Conservation (phyloP, 2,888 invertebrate genomes). For the Dynastes hyllus region DNA sequence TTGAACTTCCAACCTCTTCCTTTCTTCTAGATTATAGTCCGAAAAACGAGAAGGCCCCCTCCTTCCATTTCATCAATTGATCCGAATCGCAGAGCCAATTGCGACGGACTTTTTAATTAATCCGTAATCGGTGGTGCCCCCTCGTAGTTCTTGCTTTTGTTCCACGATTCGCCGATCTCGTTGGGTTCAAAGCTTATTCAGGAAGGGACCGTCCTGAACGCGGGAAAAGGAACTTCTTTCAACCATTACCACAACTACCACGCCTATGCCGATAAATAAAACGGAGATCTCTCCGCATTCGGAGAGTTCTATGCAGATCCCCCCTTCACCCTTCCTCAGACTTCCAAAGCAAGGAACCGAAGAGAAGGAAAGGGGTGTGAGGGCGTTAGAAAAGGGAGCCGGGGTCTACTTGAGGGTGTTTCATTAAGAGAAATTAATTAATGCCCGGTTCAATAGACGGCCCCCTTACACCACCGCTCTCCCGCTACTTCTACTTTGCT, state of each 20-base stretch:
- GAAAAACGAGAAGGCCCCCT: not conserved
- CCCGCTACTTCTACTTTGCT: not conserved
- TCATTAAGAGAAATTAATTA: slow-evolving; percentile 22
- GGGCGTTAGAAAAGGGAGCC: no score
- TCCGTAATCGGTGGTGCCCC: not conserved
- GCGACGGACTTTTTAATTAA: slow-evolving; percentile 2
- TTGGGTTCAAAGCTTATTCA: not conserved
- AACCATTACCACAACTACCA: not conserved
- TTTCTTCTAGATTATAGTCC: not conserved
- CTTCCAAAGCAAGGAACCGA: no score
- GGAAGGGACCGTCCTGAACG: not conserved
- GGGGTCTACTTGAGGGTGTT: not conserved
- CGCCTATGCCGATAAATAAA: slow-evolving; percentile 5
- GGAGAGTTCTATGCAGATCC: not conserved
- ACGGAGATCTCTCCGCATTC: not conserved
- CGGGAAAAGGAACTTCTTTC: not conserved
- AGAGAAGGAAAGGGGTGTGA: no score
- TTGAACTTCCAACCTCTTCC: not conserved
- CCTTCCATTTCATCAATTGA: not conserved
- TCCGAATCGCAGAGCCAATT: slow-evolving; percentile 1
- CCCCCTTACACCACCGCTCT: not conserved
- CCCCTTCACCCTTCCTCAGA: not conserved
- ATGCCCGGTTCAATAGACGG: not conserved
- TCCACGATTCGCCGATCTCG: not conserved
- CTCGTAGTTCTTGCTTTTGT: not conserved